Percentiles rank a stretch among this genome's conserved stretches.
Evolutionary conservation across 2,113 vertebrate species (phyloP).

Genomic region (Suncus etruscus): DNA sequence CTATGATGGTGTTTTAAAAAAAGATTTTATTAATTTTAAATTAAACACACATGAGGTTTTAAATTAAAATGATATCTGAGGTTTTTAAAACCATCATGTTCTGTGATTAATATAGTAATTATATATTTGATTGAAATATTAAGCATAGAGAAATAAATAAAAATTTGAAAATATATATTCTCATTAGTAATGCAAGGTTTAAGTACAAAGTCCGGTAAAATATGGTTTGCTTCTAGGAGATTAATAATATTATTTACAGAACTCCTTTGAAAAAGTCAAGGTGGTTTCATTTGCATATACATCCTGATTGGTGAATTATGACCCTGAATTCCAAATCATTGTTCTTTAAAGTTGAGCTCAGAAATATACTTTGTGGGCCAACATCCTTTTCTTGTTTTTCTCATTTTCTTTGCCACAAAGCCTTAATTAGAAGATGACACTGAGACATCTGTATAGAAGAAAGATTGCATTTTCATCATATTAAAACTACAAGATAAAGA

Average conservation of each 20-base stretch:
- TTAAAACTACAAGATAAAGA: conserved; percentile 23
- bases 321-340: conserved; percentile 61
- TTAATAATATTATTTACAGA: conserved; percentile 83
- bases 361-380: conserved; percentile 14
- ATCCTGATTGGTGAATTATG: conserved; percentile 76
- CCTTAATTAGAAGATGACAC: not conserved
- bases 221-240: conserved; percentile 81
- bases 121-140: conserved; percentile 83
- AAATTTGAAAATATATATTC: conserved; percentile 80
- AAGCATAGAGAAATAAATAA: conserved; percentile 83
- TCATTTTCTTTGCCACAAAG: not conserved
- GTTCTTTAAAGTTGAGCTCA: conserved; percentile 63
- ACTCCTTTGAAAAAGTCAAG: conserved; percentile 75
- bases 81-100: conserved; percentile 80
- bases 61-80: conserved; percentile 85
- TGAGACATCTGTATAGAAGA: not conserved
- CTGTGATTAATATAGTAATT: conserved; percentile 80
- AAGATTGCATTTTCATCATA: not conserved
- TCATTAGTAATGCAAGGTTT: conserved; percentile 80
- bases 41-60: conserved; percentile 77
- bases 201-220: conserved; percentile 81
- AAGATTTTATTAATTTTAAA: conserved; percentile 82
- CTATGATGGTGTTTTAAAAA: conserved; percentile 60
- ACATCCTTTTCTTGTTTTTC: conserved; percentile 14
- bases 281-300: conserved; percentile 79